Evolutionary conservation across 2,797 vertebrate genomes (phyloP), one percentile per base, ranked within the genome.

Genomic region (Glyptemys insculpta): DNA sequence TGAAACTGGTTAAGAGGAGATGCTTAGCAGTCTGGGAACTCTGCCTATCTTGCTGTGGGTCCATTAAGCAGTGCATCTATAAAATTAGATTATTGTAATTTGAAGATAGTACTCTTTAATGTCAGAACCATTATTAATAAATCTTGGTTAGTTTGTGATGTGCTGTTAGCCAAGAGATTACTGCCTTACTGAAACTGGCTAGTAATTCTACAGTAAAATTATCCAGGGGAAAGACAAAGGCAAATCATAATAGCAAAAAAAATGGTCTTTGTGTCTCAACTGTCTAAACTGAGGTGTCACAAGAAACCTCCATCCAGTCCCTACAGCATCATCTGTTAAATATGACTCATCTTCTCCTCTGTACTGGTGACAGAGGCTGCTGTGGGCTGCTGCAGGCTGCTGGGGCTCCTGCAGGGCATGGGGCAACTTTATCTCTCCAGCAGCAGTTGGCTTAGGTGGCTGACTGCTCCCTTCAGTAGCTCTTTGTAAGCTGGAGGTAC

Each of bases 21-120:
- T 57, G 65, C 85, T 92, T 79, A 91, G 78, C 74, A 86, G 54
- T 37, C 91, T 94, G 90, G 92, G 88, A 94, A 86, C 86, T 95
- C 86, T 94, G 90, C 78, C 78, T 95, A 14, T 91, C 57, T 94
- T 94, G n/a, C 65, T 81, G 23, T 87, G 56, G 47, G 34, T 93
- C 88, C 79, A 78, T 95, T 95, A 96, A 86, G 81, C 12, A 34
- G 27, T 50, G 34, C 53, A 68, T 88, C 72, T 86, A 44, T 94
- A 95, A 93, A 94, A 95, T 94, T 82, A 92, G 86, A 79, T 95
- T 96, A 88, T 84, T 93, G 49, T 89, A 79, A 91, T 95, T 94
- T 88, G 81, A 91, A 95, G 91, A 90, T 15, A 74, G 87, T 89
- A 29, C 78, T 59, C 90, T 93, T 80, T 97, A 92, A 88, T 92